Evolutionary conservation across 2,113 vertebrate species (phyloP), one percentile per base, ranked within the genome.

Genomic region (Dasyornis broadbenti): DNA sequence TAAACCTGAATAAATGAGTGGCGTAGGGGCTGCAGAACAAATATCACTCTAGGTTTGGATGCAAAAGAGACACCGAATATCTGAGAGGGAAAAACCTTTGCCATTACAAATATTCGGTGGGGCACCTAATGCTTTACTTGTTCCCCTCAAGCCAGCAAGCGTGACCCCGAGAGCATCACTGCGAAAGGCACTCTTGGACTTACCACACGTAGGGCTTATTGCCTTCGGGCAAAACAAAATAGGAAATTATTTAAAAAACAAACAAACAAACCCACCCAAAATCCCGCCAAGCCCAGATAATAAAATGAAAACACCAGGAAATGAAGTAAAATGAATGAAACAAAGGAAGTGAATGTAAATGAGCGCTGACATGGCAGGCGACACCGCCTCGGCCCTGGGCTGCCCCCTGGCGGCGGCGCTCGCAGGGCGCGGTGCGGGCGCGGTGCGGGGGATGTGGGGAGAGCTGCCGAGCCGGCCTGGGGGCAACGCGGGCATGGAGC

Each of bases 1-100:
- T 57, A 96, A 94, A 93, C 53, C 68, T 64, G 81, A 92, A 91
- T 86, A 95, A 93, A 95, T 82, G 50, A 83, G 14, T 8, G 17
- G 5, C 11, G 11, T 8, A 68, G 28, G 53, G 60, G 13, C 37
- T 89, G 85, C 95, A 91, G 92, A 90, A 92, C 75, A 96, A 97
- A 60, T 30, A 80, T 39, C 49, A 39, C 71, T 83, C 82, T 82
- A 61, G 17, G 9, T 96, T 87, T 65, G 71, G 77, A 42, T 76
- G 39, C 61, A 52, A 52, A 50, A 61, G 10, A 68, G 28, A 15
- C 45, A 60, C 31, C 42, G 27, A 79, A 56, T 39, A 37, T 30
- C n/a, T 27, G 33, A 94, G 49, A 94, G 49, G 76, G 87, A 96
- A 70, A 70, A 49, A 23, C 26, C 23, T 86, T 95, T 90, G 40